A percentile compares a stretch with the other conserved stretches of the same genome.
phyloP scores from a whole-genome alignment of 2,113 vertebrate genomes.

The Phylloscopus trochiloides region DNA sequence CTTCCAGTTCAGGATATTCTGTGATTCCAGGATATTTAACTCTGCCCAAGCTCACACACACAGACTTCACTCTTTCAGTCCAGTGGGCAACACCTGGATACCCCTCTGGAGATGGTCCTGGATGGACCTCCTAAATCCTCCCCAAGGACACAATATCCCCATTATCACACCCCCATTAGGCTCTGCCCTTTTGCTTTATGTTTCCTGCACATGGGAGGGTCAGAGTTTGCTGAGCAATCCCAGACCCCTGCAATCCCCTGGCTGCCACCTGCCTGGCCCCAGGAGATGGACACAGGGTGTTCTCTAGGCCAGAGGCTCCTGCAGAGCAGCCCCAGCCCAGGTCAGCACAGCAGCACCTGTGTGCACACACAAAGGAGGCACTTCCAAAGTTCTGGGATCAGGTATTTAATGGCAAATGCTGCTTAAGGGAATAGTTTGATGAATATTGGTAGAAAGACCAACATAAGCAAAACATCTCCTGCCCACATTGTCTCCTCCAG shows the following conservation, averaged over 20 bases:
- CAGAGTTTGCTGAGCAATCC: not conserved
- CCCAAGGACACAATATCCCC: not conserved
- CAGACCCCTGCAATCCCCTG: not conserved
- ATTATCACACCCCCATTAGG: not conserved
- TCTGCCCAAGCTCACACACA: not conserved
- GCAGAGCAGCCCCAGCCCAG: not conserved
- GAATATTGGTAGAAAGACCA: not conserved
- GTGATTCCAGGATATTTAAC: not conserved
- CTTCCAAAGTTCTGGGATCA: not conserved
- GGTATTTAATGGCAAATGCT: not conserved
- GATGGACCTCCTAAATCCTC: not conserved
- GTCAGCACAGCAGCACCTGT: not conserved
- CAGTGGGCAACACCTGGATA: rapidly evolving
- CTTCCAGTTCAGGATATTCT: not conserved
- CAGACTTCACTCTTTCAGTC: not conserved
- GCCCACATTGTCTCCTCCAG: not conserved
- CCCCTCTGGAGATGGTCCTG: not conserved
- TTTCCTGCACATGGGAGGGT: not conserved
- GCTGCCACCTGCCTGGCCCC: not conserved
- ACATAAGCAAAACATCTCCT: not conserved
- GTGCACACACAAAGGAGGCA: not conserved
- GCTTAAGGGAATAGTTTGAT: not conserved
- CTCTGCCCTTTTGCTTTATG: not conserved
- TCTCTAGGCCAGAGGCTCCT: not conserved
- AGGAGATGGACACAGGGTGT: not conserved